Percentiles rank a stretch among this genome's conserved stretches.
These are phyloP conservation scores for Berghia stephanieae DNA, from an alignment of 1,140 invertebrate genomes.

Conservation along the genomic window DNA sequence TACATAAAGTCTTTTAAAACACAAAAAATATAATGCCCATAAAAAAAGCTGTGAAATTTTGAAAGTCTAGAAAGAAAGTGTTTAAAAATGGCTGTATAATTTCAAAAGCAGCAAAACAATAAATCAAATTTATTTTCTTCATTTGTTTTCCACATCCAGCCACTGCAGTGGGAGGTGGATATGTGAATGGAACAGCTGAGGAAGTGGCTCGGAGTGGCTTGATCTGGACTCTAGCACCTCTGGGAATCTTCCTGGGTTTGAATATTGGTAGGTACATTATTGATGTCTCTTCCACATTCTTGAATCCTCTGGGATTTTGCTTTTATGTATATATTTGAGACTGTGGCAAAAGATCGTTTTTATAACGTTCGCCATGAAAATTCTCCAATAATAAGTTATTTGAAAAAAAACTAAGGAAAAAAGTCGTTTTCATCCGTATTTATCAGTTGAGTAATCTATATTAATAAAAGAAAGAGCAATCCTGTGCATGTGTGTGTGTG, in stretches of 20 bases:
- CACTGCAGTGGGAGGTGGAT: constrained; percentile 63
- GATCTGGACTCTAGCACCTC: constrained; percentile 60
- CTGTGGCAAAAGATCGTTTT: no score
- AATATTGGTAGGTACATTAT: constrained; percentile 45
- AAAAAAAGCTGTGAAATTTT: neutral
- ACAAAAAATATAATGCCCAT: no score
- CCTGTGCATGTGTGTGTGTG: neutral
- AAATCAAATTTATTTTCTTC: neutral
- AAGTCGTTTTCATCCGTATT: no score
- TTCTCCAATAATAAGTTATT: no score
- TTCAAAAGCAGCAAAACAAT: neutral
- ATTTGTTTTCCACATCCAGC: constrained; percentile 45
- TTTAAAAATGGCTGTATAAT: neutral
- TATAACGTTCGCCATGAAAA: no score
- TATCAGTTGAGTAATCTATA: neutral
- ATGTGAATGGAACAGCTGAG: constrained; percentile 65
- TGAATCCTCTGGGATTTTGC: no score
- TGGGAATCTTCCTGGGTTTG: constrained; percentile 60
- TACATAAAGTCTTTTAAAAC: no score
- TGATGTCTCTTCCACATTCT: neutral
- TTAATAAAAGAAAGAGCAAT: neutral
- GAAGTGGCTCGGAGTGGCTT: constrained; percentile 56
- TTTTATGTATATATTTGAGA: no score
- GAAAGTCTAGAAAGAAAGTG: neutral
- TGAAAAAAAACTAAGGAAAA: no score